Evolutionary conservation across 2,797 vertebrate species (phyloP), one percentile per base, ranked within the genome.

Genomic region (Lemur catta): DNA sequence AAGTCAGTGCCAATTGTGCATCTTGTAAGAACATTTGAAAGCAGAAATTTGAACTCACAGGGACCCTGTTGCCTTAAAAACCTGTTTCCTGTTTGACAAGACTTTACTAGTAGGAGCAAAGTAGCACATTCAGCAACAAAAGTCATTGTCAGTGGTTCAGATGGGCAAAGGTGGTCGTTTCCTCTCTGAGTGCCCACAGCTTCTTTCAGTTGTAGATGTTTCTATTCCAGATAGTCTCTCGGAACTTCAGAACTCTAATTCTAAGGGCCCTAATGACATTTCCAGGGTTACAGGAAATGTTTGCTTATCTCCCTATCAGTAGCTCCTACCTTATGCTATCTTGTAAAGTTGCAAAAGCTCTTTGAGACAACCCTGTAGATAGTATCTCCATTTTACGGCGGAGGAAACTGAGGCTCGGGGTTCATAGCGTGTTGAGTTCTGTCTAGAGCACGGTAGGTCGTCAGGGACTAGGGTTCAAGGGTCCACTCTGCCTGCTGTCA

Each of bases 21-120:
- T 98, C 98, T 98, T 98, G 98, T 98, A 98, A 98, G 98, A 98
- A 98, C 97, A 98, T 98, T 98, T 95, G 93, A 98, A 98, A 98
- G 98, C 95, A 0, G 97, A 95, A 98, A 98, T 97, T 98, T 99
- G 98, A 99, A 98, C 98, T 99, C 98, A 95, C 93, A 82, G 94
- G 96, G 98, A 99, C 98, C 98, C 98, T 94, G 84, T 98, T 67
- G 97, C 98, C 98, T 98, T 48, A 14, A 98, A 97, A 99, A 98
- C 97, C 98, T 98, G 99, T 98, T 99, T 99, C 98, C 99, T 99
- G 98, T 98, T 98, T 98, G 98, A 99, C 98, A 98, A 98, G 98
- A 98, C 98, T 98, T 98, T 98, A 98, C 97, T 98, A 98, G 98
- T 93, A 97, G 97, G 96, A 97, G 98, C 92, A 97, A 98, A 98